These are phyloP conservation scores for Catharus bicknelli DNA, from an alignment of 2,113 vertebrate species.

Conservation along the genomic window DNA sequence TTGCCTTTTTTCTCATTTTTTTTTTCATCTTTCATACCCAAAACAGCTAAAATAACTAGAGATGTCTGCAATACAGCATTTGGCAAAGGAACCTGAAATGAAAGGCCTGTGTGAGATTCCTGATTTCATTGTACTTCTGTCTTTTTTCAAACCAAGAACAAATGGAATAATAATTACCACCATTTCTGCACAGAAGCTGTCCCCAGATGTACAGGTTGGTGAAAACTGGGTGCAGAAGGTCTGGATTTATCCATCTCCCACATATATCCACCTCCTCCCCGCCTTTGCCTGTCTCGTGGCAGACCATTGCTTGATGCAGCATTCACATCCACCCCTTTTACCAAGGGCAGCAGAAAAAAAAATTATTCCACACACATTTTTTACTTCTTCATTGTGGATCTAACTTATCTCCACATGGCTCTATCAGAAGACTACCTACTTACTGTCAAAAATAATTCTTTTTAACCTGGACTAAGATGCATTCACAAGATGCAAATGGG, in stretches of 20 bases:
- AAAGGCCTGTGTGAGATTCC: not conserved
- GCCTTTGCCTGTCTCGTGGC: not conserved
- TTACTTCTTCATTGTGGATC: not conserved
- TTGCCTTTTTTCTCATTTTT: not conserved
- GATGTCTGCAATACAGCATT: not conserved
- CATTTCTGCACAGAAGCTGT: not conserved
- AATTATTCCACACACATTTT: not conserved
- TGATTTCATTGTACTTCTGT: not conserved
- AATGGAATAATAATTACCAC: not conserved
- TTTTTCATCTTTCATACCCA: accelerated
- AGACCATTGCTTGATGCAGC: not conserved
- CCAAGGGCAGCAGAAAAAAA: not conserved
- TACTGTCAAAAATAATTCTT: not conserved
- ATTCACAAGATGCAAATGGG: not conserved
- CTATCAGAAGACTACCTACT: not conserved
- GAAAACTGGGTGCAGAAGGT: accelerated
- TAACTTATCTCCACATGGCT: not conserved
- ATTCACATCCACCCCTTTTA: not conserved
- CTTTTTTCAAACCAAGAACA: not conserved
- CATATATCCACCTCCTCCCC: not conserved
- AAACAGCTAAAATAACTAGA: not conserved
- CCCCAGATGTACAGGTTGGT: not conserved
- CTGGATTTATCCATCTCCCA: not conserved
- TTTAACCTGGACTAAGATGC: not conserved
- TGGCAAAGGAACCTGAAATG: not conserved